Evolutionary conservation across 2,888 invertebrate genomes (phyloP), one percentile per base, ranked within the genome.

Genomic region (Luperina testacea): DNA sequence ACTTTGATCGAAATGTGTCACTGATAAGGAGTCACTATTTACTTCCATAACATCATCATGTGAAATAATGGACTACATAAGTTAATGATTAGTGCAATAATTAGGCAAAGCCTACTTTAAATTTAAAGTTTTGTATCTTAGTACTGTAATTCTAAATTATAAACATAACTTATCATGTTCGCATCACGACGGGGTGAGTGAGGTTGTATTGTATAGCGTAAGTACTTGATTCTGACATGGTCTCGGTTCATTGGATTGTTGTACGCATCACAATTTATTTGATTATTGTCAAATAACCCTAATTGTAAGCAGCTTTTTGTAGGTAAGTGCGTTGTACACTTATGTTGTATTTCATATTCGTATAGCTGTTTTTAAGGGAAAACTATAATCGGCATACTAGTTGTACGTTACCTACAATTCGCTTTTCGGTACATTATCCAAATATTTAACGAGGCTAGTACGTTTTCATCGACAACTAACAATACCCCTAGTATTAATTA

Each of bases 31-130:
- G 78, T 83, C 90, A 87, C 91, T 91, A 90, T 91, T 92, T 92
- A 94, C 94, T 94, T 95, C 94, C 94, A 92, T 93, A 93, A 94
- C 93, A 94, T 95, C 94, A 94, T 93, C 91, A 90, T 92, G 93
- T 94, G 91, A 92, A 94, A 93, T 93, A 93, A 93, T 94, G 92
- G 92, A 93, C 93, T 94, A 95, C 93, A 94, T 95, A 95, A 95
- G 92, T 95, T 93, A 92, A 89, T 89, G 84, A 90, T 94, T 95
- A 95, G 97, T 97, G 97, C 97, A 97, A 97, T 97, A 97, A 96
- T 94, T 91, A 92, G 97, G 97, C 97, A 96, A 96, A 97, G 97
- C 97, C 97, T 96, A 95, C 92, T 89, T 92, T 95, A 94, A 94
- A 93, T 91, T 92, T 90, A 92, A 94, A 92, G 90, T 94, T 94